Base-by-base conservation (phyloP, 2,888 invertebrate species). In the Caenorhabditis afra region DNA sequence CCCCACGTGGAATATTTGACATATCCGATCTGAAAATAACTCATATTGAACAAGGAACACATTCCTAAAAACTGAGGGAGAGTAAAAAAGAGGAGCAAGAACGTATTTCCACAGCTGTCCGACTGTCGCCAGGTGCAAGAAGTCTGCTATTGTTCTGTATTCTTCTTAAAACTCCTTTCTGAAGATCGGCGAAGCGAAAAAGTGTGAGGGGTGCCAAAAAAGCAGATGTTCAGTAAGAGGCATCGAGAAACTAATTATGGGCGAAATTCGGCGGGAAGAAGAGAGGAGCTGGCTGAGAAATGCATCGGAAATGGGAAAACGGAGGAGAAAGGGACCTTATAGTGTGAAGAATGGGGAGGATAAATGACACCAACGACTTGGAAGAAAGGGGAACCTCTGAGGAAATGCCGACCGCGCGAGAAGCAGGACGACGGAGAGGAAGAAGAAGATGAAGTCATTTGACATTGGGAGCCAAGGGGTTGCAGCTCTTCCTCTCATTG, bases 1-100 rank as follows among this genome's bases (percentile, higher is more conserved):
- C 88, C 53, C 90, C 90, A 23, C 86, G 87, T 41, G 90, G 90
- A 67, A 90, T 90, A 64, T 76, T 80, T 41, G 83, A 76, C 85
- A 85, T 85, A 50, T 81, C 85, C 47, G 82, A 80, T 75, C 83
- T 83, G 77, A 50, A 81, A 83, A 65, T 41, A 50, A 0, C n/a
- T n/a, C n/a, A n/a, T n/a, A n/a, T n/a, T n/a, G n/a, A n/a, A n/a
- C n/a, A n/a, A n/a, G n/a, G n/a, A n/a, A n/a, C n/a, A n/a, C n/a
- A n/a, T n/a, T n/a, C n/a, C n/a, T n/a, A n/a, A n/a, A n/a, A n/a
- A n/a, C n/a, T n/a, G n/a, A n/a, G n/a, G n/a, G n/a, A n/a, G n/a
- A n/a, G n/a, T n/a, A n/a, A n/a, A 50, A 18, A 49, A 37, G 4
- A 50, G 14, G 5, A 16, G 35, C 18, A 49, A 22, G 16, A n/a